These are phyloP conservation scores for Globodera rostochiensis DNA, from an alignment of 1,140 invertebrate species.

Conservation along the genomic window DNA sequence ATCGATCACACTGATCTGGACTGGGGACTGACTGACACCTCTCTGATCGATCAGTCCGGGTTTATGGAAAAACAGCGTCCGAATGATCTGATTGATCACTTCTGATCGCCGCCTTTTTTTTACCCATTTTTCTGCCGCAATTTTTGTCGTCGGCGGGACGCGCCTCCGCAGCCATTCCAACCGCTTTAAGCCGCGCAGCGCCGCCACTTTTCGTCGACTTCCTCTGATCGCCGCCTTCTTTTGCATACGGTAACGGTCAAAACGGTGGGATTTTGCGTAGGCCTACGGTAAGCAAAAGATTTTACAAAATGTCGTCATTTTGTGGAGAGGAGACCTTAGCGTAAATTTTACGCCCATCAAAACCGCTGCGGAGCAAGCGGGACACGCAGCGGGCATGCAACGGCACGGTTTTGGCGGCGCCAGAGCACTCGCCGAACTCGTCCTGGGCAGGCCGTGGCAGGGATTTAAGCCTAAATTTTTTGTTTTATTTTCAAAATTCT, in stretches of 20 bases:
- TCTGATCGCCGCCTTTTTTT: neutral
- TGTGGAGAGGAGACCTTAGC: neutral
- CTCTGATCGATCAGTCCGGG: no score
- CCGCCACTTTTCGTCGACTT: neutral
- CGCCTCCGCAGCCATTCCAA: neutral
- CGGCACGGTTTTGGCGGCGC: slow-evolving; percentile 22
- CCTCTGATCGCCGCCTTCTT: neutral
- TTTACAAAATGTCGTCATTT: neutral
- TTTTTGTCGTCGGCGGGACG: neutral
- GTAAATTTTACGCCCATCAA: slow-evolving; percentile 9
- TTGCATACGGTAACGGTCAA: slow-evolving; percentile 14
- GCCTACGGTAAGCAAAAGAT: neutral
- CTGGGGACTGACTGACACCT: no score
- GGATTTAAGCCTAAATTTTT: slow-evolving; percentile 24
- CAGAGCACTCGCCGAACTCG: slow-evolving; percentile 29
- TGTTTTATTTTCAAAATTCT: neutral
- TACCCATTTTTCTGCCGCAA: neutral
- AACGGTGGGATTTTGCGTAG: neutral
- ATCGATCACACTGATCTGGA: no score
- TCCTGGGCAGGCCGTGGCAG: slow-evolving; percentile 32
- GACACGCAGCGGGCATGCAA: slow-evolving; percentile 39
- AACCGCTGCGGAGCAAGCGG: neutral
- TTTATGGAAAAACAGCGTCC: no score
- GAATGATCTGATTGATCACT: neutral
- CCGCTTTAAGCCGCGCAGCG: neutral